A percentile compares a stretch with the other conserved stretches of the same genome.
Conservation (phyloP, 2,888 invertebrate species). For the Lymantria monacha region DNA sequence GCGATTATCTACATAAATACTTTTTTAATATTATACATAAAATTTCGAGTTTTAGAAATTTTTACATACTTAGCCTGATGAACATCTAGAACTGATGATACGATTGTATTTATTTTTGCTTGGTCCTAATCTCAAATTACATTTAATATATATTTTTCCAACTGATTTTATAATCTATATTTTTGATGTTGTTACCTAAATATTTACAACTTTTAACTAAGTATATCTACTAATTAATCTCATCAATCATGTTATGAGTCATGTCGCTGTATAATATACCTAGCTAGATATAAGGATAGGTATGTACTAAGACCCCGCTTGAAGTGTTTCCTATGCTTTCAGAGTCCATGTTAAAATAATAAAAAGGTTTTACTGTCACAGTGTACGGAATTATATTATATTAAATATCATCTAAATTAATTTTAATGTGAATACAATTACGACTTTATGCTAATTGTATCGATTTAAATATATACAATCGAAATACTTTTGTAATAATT, state of each 20-base stretch:
- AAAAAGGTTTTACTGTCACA: no score
- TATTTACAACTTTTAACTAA: constrained; percentile 25
- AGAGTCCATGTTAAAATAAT: no score
- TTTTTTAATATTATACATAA: constrained; percentile 35
- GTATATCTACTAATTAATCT: constrained; percentile 18
- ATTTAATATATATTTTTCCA: constrained; percentile 19
- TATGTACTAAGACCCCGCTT: constrained; percentile 38
- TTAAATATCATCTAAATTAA: no score
- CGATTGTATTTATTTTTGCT: constrained; percentile 19
- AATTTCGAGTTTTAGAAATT: constrained; percentile 32
- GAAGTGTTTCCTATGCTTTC: constrained; percentile 22
- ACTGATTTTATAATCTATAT: constrained; percentile 29
- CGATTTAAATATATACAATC: no score
- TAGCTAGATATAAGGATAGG: constrained; percentile 41
- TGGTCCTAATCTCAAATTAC: background rate
- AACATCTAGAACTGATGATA: constrained; percentile 9
- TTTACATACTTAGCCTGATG: no score
- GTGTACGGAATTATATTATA: no score
- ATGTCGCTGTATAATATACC: constrained; percentile 28
- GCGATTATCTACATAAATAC: constrained; percentile 25
- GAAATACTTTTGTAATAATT: no score
- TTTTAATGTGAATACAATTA: no score
- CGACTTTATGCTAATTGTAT: no score
- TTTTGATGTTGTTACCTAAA: constrained; percentile 32
- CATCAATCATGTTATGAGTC: constrained; percentile 19